These are phyloP conservation scores for Cyprinodon variegatus DNA, from an alignment of 2,113 vertebrate species.

Conservation along the genomic window DNA sequence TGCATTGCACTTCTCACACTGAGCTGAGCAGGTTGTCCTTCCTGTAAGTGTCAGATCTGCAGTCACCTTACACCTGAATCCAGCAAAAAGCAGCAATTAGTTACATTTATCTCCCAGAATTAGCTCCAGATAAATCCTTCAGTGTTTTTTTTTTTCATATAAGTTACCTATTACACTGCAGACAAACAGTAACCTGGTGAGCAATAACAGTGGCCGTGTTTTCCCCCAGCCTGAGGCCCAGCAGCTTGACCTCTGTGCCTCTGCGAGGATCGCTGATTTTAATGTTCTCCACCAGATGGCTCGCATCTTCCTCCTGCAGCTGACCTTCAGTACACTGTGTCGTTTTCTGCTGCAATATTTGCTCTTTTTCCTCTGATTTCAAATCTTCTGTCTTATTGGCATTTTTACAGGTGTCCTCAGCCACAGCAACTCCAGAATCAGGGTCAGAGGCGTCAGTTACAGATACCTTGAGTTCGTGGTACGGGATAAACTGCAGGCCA, in stretches of 20 bases:
- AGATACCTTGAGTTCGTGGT: slow-evolving; percentile 77
- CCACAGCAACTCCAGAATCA: not conserved
- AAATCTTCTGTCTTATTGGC: slow-evolving; percentile 17
- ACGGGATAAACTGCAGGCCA: slow-evolving; percentile 83
- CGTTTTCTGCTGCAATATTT: slow-evolving; percentile 15
- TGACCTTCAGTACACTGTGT: slow-evolving; percentile 20
- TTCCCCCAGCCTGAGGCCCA: slow-evolving; percentile 80
- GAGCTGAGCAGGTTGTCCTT: slow-evolving; percentile 69
- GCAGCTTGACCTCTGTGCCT: slow-evolving; percentile 82
- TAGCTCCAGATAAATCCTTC: not conserved
- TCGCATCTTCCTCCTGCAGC: slow-evolving; percentile 39
- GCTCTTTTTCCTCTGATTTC: slow-evolving; percentile 14
- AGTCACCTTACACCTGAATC: slow-evolving; percentile 81
- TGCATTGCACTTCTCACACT: slow-evolving; percentile 82
- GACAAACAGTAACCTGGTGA: slow-evolving; percentile 74
- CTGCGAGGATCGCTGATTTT: slow-evolving; percentile 71
- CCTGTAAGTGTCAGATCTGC: slow-evolving; percentile 78
- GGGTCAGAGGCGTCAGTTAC: slow-evolving; percentile 49
- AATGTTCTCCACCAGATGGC: slow-evolving; percentile 72
- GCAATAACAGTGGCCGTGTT: slow-evolving; percentile 78
- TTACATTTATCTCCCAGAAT: not conserved
- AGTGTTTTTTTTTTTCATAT: not conserved
- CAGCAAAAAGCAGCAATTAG: not conserved
- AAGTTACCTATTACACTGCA: slow-evolving; percentile 80
- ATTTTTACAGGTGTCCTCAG: slow-evolving; percentile 8